phyloP scores from a whole-genome alignment of 2,113 vertebrate genomes.

The Actenoides lindsayi region DNA sequence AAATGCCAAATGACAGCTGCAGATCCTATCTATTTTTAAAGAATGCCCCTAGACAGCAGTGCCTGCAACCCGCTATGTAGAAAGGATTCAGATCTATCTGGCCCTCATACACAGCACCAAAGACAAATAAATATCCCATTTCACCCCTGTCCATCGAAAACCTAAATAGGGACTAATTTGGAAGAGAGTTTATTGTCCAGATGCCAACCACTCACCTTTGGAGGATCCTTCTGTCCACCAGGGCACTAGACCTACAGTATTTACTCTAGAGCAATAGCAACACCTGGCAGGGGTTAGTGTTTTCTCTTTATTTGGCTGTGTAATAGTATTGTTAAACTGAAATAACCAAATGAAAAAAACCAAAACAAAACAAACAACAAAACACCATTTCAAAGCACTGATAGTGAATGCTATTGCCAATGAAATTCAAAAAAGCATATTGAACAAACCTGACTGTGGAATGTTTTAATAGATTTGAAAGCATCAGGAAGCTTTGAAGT shows the following conservation, averaged over 20 bases:
- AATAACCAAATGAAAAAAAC: neutral
- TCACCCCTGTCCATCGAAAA: neutral
- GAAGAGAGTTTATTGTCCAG: neutral
- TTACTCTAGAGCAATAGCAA: neutral
- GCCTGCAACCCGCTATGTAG: neutral
- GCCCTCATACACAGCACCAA: neutral
- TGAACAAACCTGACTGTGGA: conserved; percentile 26
- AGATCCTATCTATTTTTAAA: neutral
- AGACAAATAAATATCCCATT: neutral
- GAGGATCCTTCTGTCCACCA: neutral
- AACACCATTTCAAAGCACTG: conserved; percentile 29
- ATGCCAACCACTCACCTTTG: neutral
- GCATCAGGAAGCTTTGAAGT: conserved; percentile 59
- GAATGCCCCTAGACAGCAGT: neutral
- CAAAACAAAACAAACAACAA: neutral
- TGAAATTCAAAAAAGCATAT: conserved; percentile 29
- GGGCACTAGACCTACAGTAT: neutral
- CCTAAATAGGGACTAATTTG: neutral
- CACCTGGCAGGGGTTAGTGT: neutral
- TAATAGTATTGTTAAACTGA: neutral
- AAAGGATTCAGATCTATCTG: neutral
- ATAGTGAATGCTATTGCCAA: neutral
- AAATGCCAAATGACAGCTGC: neutral
- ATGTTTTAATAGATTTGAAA: conserved; percentile 67
- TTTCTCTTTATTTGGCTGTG: neutral